Conservation (phyloP, 2,888 invertebrate genomes). For the Caenorhabditis doughertyi region DNA sequence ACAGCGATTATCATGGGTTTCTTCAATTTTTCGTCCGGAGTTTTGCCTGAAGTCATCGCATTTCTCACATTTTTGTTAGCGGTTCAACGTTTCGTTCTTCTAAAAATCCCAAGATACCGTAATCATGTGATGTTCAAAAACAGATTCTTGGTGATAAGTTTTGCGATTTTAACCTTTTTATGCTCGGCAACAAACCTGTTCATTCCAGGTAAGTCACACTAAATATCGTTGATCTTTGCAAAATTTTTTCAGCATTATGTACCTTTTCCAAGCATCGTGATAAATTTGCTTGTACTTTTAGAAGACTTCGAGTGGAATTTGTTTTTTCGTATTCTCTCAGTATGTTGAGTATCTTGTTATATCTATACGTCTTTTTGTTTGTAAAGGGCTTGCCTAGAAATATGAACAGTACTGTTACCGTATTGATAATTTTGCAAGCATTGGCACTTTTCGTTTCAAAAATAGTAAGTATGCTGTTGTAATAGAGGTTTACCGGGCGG, state of each 20-base stretch:
- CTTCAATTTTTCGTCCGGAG: neutral
- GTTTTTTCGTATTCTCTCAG: slow-evolving; percentile 5
- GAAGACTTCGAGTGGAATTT: neutral
- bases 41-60: neutral
- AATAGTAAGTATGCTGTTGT: neutral
- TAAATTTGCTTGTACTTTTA: neutral
- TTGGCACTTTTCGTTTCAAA: neutral
- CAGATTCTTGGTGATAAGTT: neutral
- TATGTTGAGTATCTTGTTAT: neutral
- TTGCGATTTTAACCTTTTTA: neutral
- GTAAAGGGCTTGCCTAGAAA: neutral
- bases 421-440: neutral
- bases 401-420: neutral
- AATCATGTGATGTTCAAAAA: neutral
- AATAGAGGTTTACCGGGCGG: neutral
- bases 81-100: neutral
- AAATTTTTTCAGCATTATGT: neutral
- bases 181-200: neutral
- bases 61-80: slow-evolving; percentile 5
- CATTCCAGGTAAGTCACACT: neutral
- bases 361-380: neutral
- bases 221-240: neutral
- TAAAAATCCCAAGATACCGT: neutral
- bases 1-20: neutral
- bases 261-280: neutral